Base-by-base conservation (phyloP, 2,797 vertebrate species). In the Acrossocheilus fasciatus region DNA sequence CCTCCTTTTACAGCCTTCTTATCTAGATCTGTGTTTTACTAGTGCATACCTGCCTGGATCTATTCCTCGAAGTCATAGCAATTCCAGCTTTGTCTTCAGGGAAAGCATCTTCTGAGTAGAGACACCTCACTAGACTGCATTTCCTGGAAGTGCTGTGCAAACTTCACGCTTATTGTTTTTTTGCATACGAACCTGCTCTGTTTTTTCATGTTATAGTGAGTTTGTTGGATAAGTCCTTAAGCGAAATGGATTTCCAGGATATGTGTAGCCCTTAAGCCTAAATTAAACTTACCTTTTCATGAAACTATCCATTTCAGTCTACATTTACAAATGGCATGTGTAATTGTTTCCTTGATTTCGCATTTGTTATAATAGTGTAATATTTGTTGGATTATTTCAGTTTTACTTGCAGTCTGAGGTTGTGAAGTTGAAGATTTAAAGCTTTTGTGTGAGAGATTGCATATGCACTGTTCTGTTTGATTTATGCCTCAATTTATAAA, bases 71-170 rank as follows among this genome's bases (percentile, higher is more conserved):
- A 85, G 36, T 81, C 36, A 30, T 39, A 6, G 10, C 11, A 45
- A n/a, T 74, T 81, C 54, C 47, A 78, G 47, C 12, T 47, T 72
- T 68, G 64, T 68, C 52, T 85, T 84, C 77, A 34, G 79, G 39
- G 77, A 85, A 76, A 36, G 26, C 10, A 7, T 59, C 30, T 77
- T 54, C 57, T 36, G 17, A 2, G 50, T 30, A 68, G 39, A 69
- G 23, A 39, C 45, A 9, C 26, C 12, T 39, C 52, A 23, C 18
- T 36, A 69, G 34, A 74, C 8, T 45, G 2, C 3, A 62, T 17
- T 87, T 54, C 26, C 18, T 26, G 75, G 69, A 84, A 81, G 20
- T 75, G 57, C 15, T 57, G 7, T 50, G 70, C 15, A 64, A 57
- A 81, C 36, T 17, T 39, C 23, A 62, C 43, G 52, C 10, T 74